These are phyloP conservation scores for Luehdorfia chinensis DNA, from an alignment of 1,140 invertebrate species.

Conservation along the genomic window DNA sequence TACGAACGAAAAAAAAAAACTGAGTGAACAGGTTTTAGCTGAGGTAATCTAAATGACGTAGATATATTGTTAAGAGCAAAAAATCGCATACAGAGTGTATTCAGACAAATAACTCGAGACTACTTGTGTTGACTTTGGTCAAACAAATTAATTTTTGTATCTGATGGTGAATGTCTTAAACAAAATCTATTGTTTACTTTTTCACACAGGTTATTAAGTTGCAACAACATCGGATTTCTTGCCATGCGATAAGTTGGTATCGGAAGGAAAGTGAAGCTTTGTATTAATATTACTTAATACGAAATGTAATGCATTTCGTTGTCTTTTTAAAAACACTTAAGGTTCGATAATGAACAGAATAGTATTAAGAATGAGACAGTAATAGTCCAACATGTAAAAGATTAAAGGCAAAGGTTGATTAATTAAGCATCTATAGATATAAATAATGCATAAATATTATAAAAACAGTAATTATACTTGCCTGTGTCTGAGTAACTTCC, in stretches of 20 bases:
- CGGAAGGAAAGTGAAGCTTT: too few species aligned
- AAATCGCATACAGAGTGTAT: slow-evolving; percentile 23
- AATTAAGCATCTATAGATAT: too few species aligned
- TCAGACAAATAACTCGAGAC: slow-evolving; percentile 20
- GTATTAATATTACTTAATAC: too few species aligned
- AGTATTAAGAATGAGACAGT: too few species aligned
- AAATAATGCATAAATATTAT: too few species aligned
- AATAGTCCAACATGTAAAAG: too few species aligned
- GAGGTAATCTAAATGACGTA: slow-evolving; percentile 52
- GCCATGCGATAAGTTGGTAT: too few species aligned
- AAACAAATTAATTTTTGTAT: slow-evolving; percentile 36
- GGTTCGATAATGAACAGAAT: too few species aligned
- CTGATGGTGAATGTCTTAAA: slow-evolving; percentile 44
- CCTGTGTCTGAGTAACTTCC: slow-evolving; percentile 80
- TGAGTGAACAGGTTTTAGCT: slow-evolving; percentile 53
- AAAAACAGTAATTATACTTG: slow-evolving; percentile 48
- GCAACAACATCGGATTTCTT: slow-evolving; percentile 25
- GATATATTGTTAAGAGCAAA: slow-evolving; percentile 39
- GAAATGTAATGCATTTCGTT: too few species aligned
- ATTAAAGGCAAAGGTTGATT: too few species aligned
- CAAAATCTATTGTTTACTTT: slow-evolving; percentile 66
- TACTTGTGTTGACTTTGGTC: slow-evolving; percentile 32
- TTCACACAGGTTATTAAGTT: slow-evolving; percentile 44
- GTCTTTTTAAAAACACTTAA: too few species aligned
- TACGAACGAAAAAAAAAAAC: slow-evolving; percentile 54